These are phyloP conservation scores for Aspidoscelis tigris DNA, from an alignment of 2,113 vertebrate genomes.

Conservation along the genomic window DNA sequence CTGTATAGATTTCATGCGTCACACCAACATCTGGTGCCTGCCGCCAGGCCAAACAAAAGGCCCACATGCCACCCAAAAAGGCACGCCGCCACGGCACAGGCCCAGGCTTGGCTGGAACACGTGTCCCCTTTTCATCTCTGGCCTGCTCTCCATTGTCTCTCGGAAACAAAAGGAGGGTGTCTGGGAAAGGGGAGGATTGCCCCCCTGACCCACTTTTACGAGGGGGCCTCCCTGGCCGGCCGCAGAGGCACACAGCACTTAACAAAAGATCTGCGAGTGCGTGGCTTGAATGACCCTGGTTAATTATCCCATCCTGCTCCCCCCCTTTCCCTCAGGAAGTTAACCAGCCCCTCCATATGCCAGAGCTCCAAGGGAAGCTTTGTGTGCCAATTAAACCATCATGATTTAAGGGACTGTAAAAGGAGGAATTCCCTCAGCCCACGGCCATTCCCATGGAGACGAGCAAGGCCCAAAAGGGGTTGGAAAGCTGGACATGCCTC, in stretches of 20 bases:
- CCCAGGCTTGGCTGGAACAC: not conserved
- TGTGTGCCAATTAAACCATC: not conserved
- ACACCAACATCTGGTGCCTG: not conserved
- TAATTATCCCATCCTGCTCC: not conserved
- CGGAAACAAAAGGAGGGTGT: not conserved
- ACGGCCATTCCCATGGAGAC: not conserved
- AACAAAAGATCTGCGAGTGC: not conserved
- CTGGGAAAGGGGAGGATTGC: not conserved
- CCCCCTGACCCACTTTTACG: not conserved
- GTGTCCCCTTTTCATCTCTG: conserved; percentile 16
- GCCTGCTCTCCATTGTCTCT: conserved; percentile 16
- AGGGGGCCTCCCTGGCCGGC: not conserved
- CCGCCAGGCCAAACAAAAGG: conserved; percentile 71
- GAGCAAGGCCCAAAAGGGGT: not conserved
- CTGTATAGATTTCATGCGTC: not conserved
- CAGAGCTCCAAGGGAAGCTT: not conserved
- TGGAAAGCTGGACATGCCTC: not conserved
- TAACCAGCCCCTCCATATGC: conserved; percentile 15
- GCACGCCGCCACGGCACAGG: conserved; percentile 64
- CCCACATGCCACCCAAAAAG: conserved; percentile 68
- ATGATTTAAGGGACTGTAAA: not conserved
- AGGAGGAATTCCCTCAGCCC: not conserved
- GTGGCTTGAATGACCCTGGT: not conserved
- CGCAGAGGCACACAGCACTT: not conserved
- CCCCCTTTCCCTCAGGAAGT: not conserved